A percentile compares a stretch with the other conserved stretches of the same genome.
phyloP scores from a whole-genome alignment of 2,797 vertebrate species.

The Ispidina picta region DNA sequence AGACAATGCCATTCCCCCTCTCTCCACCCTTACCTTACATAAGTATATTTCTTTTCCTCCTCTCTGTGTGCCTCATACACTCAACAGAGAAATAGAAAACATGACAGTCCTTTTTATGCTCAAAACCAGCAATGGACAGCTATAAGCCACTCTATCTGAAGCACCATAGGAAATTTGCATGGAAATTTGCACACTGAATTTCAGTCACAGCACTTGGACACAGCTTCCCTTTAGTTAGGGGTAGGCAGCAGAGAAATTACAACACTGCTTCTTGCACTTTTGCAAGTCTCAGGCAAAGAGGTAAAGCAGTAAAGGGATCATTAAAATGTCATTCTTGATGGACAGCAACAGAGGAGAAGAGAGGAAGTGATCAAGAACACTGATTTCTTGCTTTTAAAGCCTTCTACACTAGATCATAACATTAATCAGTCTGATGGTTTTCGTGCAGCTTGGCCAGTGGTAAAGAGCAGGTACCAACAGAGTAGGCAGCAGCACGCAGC shows the following conservation, averaged over 20 bases:
- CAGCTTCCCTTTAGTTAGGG: background rate
- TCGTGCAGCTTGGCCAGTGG: background rate
- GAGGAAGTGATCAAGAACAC: background rate
- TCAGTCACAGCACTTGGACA: background rate
- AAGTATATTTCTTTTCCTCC: background rate
- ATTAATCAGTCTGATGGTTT: background rate
- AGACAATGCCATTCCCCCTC: background rate
- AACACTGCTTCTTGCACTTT: background rate
- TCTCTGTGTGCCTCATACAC: background rate
- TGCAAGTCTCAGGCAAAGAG: background rate
- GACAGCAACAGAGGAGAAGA: background rate
- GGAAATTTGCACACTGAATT: background rate
- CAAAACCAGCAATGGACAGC: background rate
- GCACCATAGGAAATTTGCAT: background rate
- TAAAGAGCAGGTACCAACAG: background rate
- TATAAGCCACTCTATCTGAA: background rate
- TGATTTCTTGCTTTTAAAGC: background rate
- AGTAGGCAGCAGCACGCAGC: background rate
- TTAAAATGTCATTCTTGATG: background rate
- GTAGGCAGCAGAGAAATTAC: background rate
- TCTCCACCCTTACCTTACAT: background rate
- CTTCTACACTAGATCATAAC: background rate
- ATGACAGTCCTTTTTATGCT: background rate
- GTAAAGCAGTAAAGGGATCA: background rate
- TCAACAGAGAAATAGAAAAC: background rate